Evolutionary conservation across 1,140 invertebrate genomes (phyloP).

Genomic region (Aphidius gifuensis): DNA sequence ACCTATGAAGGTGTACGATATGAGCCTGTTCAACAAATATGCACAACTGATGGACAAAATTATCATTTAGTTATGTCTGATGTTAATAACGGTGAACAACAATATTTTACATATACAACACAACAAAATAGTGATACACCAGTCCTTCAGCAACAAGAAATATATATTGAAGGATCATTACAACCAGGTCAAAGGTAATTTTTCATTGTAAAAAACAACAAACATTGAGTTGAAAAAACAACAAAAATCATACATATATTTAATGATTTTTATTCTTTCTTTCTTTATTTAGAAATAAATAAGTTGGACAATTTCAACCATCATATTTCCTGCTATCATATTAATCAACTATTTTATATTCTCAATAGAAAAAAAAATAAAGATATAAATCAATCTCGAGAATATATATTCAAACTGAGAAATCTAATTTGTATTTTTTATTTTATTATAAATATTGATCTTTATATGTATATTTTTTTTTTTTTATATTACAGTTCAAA

Average conservation of each 20-base stretch:
- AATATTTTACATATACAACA: constrained; percentile 42
- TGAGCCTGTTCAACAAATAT: constrained; percentile 45
- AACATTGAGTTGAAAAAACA: background rate
- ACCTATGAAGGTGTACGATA: constrained; percentile 46
- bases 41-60: constrained; percentile 43
- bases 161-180: constrained; percentile 41
- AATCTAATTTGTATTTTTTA: background rate
- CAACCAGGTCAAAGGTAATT: constrained; percentile 42
- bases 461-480: constrained; percentile 14
- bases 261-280: constrained; percentile 8
- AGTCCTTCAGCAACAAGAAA: constrained; percentile 26
- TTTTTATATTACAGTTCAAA: constrained; percentile 45
- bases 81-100: constrained; percentile 39
- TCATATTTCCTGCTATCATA: background rate
- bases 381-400: too few species aligned
- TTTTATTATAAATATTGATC: background rate
- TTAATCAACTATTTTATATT: background rate
- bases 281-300: constrained; percentile 7
- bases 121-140: constrained; percentile 41
- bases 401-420: too few species aligned
- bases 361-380: too few species aligned
- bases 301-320: background rate
- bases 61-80: constrained; percentile 48
- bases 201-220: constrained; percentile 27
- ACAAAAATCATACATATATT: background rate